Conservation (phyloP, 1,140 invertebrate species). For the Zaprionus kolodkinae region DNA sequence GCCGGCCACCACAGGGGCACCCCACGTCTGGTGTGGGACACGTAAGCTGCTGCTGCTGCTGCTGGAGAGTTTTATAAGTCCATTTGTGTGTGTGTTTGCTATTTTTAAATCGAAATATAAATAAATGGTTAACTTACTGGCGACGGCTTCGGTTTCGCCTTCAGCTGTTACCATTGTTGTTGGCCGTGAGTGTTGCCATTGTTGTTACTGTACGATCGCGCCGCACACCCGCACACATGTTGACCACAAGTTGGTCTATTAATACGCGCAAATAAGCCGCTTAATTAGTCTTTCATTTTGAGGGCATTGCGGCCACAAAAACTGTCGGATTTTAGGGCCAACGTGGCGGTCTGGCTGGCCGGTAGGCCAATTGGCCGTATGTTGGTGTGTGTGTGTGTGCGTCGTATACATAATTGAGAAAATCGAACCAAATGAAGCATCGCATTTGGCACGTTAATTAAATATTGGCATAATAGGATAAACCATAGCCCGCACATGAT, state of each 20-base stretch:
- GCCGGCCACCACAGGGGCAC: neutral
- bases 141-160: neutral
- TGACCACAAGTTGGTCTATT: slow-evolving; percentile 78
- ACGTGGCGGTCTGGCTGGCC: slow-evolving; percentile 33
- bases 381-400: slow-evolving; percentile 5
- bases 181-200: too few species aligned
- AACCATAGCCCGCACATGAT: slow-evolving; percentile 18
- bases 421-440: slow-evolving; percentile 56
- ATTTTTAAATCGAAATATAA: slow-evolving; percentile 81
- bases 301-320: slow-evolving; percentile 66
- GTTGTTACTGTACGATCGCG: neutral
- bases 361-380: neutral
- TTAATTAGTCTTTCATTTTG: slow-evolving; percentile 80
- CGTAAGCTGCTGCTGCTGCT: too few species aligned
- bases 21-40: slow-evolving; percentile 25
- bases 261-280: slow-evolving; percentile 80
- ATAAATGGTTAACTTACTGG: slow-evolving; percentile 64
- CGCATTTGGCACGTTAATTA: slow-evolving; percentile 73
- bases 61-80: slow-evolving; percentile 73
- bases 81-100: slow-evolving; percentile 71
- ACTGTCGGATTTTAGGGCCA: slow-evolving; percentile 69
- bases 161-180: neutral
- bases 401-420: slow-evolving; percentile 75
- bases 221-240: slow-evolving; percentile 12
- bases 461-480: slow-evolving; percentile 76